phyloP scores from a whole-genome alignment of 1,140 invertebrate species.

The Ceratitis capitata region DNA sequence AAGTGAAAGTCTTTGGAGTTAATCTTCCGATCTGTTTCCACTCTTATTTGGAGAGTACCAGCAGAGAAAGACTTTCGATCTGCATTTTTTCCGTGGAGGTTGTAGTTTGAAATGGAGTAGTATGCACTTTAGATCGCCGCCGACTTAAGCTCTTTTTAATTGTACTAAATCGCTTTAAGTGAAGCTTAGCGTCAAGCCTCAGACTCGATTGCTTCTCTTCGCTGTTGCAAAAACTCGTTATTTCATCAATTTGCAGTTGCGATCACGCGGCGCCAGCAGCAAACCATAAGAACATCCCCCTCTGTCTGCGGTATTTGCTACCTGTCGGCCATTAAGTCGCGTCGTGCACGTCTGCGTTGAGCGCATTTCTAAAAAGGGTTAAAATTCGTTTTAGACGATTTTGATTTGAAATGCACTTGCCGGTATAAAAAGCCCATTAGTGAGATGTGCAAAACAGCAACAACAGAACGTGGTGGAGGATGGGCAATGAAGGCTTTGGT shows the following conservation, averaged over 20 bases:
- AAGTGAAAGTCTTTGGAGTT: no score
- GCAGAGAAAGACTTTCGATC: no score
- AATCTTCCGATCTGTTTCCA: no score
- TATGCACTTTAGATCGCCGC: accelerated
- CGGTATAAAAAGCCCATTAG: constrained; percentile 8
- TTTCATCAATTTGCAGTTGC: background rate
- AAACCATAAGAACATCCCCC: no score
- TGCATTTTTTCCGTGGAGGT: no score
- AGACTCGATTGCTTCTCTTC: background rate
- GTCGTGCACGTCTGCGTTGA: background rate
- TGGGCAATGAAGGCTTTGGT: no score
- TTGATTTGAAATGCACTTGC: background rate
- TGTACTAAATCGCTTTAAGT: background rate
- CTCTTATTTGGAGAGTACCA: no score
- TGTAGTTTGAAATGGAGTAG: no score
- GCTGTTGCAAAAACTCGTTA: background rate
- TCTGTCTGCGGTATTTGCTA: background rate
- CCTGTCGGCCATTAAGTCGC: background rate
- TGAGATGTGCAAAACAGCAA: constrained; percentile 1
- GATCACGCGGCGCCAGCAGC: background rate
- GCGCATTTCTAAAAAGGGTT: background rate
- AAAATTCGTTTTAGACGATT: background rate
- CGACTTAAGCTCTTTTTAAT: background rate
- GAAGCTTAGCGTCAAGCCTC: background rate
- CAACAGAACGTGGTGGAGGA: background rate